These are phyloP conservation scores for Nothocercus nigrocapillus DNA, from an alignment of 2,113 vertebrate species.

Conservation along the genomic window DNA sequence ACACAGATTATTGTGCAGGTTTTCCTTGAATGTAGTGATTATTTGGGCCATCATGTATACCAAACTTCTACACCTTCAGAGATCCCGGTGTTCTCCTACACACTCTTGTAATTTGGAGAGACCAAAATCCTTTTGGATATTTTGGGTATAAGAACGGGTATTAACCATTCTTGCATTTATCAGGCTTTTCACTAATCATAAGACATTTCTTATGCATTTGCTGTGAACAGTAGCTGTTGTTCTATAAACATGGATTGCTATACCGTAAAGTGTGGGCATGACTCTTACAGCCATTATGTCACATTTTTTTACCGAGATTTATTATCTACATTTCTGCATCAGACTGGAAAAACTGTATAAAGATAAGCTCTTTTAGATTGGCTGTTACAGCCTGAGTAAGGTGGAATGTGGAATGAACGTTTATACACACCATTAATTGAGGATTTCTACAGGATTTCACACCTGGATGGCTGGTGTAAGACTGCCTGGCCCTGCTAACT, in stretches of 20 bases:
- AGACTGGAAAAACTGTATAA: background rate
- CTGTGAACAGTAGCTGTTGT: background rate
- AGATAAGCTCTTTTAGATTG: conserved; percentile 33
- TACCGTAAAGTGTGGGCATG: fast-evolving
- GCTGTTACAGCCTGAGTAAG: background rate
- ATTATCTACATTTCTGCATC: background rate
- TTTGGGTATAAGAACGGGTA: too few relatives aligned
- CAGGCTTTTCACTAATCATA: background rate
- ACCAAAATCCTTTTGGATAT: background rate
- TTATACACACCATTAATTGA: background rate
- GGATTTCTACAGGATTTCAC: background rate
- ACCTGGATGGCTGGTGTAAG: fast-evolving
- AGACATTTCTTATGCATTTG: background rate
- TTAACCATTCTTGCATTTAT: background rate
- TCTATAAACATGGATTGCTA: background rate
- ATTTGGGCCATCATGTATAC: fast-evolving
- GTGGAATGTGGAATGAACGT: background rate
- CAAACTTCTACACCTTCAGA: background rate
- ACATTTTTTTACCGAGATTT: background rate
- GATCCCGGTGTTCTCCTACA: background rate
- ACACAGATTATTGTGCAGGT: background rate
- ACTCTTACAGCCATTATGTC: background rate
- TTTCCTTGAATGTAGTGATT: background rate
- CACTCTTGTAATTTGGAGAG: background rate
- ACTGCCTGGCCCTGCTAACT: fast-evolving